These are phyloP conservation scores for Caradrina clavipalpis DNA, from an alignment of 2,888 invertebrate genomes.

Conservation along the genomic window DNA sequence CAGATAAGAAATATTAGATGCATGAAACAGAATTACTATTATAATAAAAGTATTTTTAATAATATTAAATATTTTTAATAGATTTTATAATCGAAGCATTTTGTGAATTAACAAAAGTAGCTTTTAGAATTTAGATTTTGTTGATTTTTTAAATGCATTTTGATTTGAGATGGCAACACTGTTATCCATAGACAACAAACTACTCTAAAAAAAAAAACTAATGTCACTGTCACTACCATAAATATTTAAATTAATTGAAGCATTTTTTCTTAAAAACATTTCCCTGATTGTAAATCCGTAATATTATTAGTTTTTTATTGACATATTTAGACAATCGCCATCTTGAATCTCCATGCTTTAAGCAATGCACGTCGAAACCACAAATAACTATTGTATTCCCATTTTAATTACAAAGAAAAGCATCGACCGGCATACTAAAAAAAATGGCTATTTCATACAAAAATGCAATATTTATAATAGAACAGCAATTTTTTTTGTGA, in stretches of 20 bases:
- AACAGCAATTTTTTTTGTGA: no score
- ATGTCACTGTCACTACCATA: not conserved
- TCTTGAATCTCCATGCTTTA: slow-evolving; percentile 22
- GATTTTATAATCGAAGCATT: slow-evolving; percentile 58
- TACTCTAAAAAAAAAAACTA: not conserved
- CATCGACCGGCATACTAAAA: no score
- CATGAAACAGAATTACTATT: slow-evolving; percentile 54
- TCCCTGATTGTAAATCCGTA: no score
- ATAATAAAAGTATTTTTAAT: slow-evolving; percentile 45
- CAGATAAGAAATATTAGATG: slow-evolving; percentile 44
- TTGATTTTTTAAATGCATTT: slow-evolving; percentile 47
- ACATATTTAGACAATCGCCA: not conserved
- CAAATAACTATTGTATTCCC: not conserved
- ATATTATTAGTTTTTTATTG: not conserved
- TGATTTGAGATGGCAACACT: slow-evolving; percentile 38
- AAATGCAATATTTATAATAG: no score
- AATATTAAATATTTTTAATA: slow-evolving; percentile 52
- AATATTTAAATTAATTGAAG: not conserved
- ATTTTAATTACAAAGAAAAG: not conserved
- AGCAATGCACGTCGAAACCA: slow-evolving; percentile 38
- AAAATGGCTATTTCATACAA: no score
- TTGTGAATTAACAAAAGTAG: slow-evolving; percentile 61
- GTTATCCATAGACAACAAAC: not conserved
- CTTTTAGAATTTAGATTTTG: slow-evolving; percentile 51
- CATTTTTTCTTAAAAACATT: not conserved